Conservation (phyloP, 1,140 invertebrate genomes). For the Zaprionus vittiger region DNA sequence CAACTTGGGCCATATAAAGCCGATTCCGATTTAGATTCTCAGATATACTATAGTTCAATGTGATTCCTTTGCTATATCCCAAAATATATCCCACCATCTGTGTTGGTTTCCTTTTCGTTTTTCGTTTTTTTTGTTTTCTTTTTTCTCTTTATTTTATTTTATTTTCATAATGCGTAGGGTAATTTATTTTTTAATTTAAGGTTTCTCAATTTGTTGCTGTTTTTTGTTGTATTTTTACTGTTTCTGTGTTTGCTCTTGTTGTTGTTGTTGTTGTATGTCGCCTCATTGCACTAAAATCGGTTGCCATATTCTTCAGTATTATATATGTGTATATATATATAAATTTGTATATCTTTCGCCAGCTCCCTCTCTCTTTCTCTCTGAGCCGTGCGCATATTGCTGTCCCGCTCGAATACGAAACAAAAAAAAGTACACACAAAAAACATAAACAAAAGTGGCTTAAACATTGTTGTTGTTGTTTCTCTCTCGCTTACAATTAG, state of each 20-base stretch:
- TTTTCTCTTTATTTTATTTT: slow-evolving; percentile 47
- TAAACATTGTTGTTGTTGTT: slow-evolving; percentile 36
- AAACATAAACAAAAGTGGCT: slow-evolving; percentile 64
- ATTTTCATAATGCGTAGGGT: slow-evolving; percentile 40
- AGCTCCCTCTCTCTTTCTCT: slow-evolving; percentile 33
- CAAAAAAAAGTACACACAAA: slow-evolving; percentile 50
- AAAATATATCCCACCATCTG: neutral
- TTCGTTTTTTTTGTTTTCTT: slow-evolving; percentile 15
- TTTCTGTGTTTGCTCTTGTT: slow-evolving; percentile 6
- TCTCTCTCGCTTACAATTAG: slow-evolving; percentile 29
- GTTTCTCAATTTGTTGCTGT: slow-evolving; percentile 10
- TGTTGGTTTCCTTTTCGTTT: slow-evolving; percentile 12
- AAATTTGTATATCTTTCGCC: neutral
- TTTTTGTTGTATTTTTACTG: neutral
- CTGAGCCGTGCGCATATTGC: slow-evolving; percentile 44
- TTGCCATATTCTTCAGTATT: slow-evolving; percentile 33
- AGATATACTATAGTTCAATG: neutral
- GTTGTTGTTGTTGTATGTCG: slow-evolving; percentile 37
- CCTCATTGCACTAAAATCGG: slow-evolving; percentile 68
- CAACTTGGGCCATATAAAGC: neutral
- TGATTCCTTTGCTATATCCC: neutral
- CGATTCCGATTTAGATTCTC: neutral
- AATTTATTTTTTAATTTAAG: slow-evolving; percentile 32
- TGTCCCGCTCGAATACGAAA: slow-evolving; percentile 46
- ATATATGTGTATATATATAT: neutral